phyloP scores from a whole-genome alignment of 2,888 invertebrate genomes.

The Syrista parreyssii region DNA sequence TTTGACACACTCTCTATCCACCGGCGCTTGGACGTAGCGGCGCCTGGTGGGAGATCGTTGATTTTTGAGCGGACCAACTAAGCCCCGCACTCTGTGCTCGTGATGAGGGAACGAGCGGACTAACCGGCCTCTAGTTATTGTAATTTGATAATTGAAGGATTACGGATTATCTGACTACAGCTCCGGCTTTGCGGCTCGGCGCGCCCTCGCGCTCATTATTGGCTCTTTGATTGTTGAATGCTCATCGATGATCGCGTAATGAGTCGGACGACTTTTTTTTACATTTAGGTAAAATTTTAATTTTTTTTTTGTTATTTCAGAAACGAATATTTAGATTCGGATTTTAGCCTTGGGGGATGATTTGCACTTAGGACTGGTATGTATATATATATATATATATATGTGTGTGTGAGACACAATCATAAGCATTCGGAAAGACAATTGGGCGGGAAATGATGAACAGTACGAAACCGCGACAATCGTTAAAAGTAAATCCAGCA shows the following conservation, averaged over 20 bases:
- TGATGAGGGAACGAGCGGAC: conserved; percentile 5
- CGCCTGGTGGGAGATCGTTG: conserved; percentile 27
- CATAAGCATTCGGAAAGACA: neutral
- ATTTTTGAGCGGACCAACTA: conserved; percentile 38
- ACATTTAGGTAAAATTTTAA: neutral
- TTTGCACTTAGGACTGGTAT: neutral
- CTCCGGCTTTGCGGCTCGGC: conserved; percentile 41
- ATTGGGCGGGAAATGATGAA: neutral
- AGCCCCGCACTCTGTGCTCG: conserved; percentile 6
- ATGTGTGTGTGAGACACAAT: neutral
- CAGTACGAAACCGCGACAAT: neutral
- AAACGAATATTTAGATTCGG: neutral
- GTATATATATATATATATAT: neutral
- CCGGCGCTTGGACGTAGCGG: neutral
- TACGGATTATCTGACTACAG: conserved; percentile 44
- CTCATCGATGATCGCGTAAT: neutral
- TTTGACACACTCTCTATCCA: neutral
- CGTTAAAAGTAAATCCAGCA: neutral
- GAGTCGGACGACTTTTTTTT: neutral
- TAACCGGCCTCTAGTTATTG: conserved; percentile 37
- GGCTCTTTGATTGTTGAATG: conserved; percentile 18
- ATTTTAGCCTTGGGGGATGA: neutral
- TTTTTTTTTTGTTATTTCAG: neutral
- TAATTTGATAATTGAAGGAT: conserved; percentile 59
- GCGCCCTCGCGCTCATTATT: conserved; percentile 14